Evolutionary conservation across 2,888 invertebrate species (phyloP), one percentile per base, ranked within the genome.

Genomic region (Hydroisotoma schaefferi): DNA sequence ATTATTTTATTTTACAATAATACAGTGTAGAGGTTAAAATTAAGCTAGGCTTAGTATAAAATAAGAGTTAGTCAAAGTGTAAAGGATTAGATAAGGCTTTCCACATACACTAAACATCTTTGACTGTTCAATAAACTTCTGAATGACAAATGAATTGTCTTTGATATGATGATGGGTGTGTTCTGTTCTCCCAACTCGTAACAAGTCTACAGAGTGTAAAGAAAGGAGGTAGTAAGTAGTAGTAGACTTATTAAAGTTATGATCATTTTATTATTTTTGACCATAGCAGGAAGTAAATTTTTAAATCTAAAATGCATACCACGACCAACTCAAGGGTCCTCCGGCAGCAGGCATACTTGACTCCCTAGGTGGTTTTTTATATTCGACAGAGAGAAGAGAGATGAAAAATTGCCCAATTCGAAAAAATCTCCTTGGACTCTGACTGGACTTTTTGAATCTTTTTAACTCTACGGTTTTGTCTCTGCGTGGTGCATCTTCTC

Each of bases 391-490:
- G 10, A 18, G 23, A 23, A 23, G 55, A 33, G 60, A 66, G 63
- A 63, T 66, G 66, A 66, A 66, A 66, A 66, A 66, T 66, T 66
- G 66, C 66, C 59, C 63, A 66, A 63, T 60, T 60, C 47, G 57
- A 63, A 63, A 52, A 52, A 52, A 18, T 52, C 52, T 52, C 33
- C 40, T 40, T 20, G 40, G 40, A 40, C 40, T n/a, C n/a, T 5
- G 40, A 40, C 40, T 40, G 40, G 40, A 40, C 46, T 46, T 25
- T 46, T 47, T 37, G 46, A 44, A 46, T 46, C 46, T 46, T 55
- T 55, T 55, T 47, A 33, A 44, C 27, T 44, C 33, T 46, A 22
- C 8, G 51, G 53, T 56, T 55, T 57, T 63, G 63, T 63, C 63
- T 63, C 63, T 63, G 63, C 63, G 47, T 63, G 63, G 60, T 63